These are phyloP conservation scores for Oncorhynchus tshawytscha DNA, from an alignment of 2,113 vertebrate genomes.

Conservation along the genomic window DNA sequence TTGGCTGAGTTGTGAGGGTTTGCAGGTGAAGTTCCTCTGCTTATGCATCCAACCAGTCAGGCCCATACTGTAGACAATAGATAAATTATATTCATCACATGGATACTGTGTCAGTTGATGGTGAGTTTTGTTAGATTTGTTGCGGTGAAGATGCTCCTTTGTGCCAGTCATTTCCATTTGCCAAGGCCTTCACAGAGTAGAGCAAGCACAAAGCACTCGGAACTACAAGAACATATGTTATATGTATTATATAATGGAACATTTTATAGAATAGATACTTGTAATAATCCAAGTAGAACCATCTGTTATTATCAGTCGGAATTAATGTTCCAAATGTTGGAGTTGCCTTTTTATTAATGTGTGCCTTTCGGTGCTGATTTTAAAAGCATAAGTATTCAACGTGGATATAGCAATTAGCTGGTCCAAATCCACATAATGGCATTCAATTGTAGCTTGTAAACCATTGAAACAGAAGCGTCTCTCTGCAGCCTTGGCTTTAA, in stretches of 20 bases:
- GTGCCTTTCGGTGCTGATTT: conserved; percentile 37
- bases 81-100: too few relatives aligned
- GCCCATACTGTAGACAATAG: too few relatives aligned
- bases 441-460: conserved; percentile 60
- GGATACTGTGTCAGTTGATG: too few relatives aligned
- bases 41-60: not conserved
- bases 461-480: conserved; percentile 65
- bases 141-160: too few relatives aligned
- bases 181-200: too few relatives aligned
- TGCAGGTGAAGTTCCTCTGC: not conserved
- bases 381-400: conserved; percentile 24
- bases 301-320: conserved; percentile 9
- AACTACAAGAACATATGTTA: not conserved
- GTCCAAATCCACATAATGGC: conserved; percentile 62
- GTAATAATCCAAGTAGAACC: conserved; percentile 14
- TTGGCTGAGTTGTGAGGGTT: conserved; percentile 13
- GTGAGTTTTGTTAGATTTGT: too few relatives aligned
- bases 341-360: not conserved
- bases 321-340: not conserved
- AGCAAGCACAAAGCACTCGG: not conserved
- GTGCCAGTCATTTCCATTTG: too few relatives aligned
- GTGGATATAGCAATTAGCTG: conserved; percentile 33
- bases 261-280: not conserved
- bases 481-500: conserved; percentile 56
- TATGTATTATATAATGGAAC: not conserved